Evolutionary conservation across 2,797 vertebrate species (phyloP).

Genomic region (Austrolebias charrua): DNA sequence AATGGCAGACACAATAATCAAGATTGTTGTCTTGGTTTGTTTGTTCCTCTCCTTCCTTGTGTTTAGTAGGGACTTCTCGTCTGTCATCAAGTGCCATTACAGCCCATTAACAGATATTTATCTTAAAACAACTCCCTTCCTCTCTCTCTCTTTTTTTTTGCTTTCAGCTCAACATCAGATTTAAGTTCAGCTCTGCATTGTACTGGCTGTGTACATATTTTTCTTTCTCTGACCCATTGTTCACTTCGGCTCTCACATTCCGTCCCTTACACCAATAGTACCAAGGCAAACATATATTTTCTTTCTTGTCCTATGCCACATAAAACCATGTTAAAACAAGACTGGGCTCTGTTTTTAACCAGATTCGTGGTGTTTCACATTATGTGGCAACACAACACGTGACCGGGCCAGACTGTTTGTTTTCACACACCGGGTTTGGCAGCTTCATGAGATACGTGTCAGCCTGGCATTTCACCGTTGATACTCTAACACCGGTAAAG

Average conservation of each 20-base stretch:
- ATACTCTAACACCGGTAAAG: constrained; percentile 31
- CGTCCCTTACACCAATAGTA: constrained; percentile 2
- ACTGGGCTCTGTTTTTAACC: no score
- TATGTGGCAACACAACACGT: neutral
- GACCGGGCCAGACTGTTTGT: neutral
- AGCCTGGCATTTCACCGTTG: constrained; percentile 25
- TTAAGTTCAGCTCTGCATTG: constrained; percentile 59
- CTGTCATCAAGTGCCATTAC: constrained; percentile 84
- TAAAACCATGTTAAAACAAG: neutral
- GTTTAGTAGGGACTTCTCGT: constrained; percentile 76
- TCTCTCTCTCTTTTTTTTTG: constrained; percentile 70
- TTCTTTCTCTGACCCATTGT: constrained; percentile 42
- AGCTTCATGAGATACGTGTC: constrained; percentile 25
- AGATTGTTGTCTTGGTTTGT: constrained; percentile 75
- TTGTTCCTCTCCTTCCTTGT: constrained; percentile 74
- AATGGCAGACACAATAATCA: constrained; percentile 56
- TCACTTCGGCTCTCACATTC: constrained; percentile 35
- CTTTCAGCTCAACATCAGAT: constrained; percentile 52
- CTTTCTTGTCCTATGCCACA: neutral
- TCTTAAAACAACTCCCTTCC: constrained; percentile 83
- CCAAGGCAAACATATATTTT: neutral
- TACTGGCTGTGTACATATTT: constrained; percentile 49
- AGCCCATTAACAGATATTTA: constrained; percentile 84
- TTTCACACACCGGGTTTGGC: constrained; percentile 1
- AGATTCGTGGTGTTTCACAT: neutral